Evolutionary conservation across 2,888 invertebrate species (phyloP), one percentile per base, ranked within the genome.

Genomic region (Clanis bilineata): DNA sequence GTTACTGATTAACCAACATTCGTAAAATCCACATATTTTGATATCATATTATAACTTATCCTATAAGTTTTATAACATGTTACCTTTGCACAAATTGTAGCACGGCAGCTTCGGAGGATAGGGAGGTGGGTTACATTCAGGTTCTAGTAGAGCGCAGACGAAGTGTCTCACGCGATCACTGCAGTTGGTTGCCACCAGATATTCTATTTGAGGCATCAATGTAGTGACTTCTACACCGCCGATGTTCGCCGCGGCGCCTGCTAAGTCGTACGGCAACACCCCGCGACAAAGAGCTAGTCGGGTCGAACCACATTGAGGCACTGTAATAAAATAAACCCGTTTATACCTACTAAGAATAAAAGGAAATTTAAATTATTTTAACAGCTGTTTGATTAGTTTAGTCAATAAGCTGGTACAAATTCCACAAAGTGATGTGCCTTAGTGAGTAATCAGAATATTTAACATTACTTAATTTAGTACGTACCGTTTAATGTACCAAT

Each of bases 201-300:
- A 92, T 72, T 94, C 93, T 66, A 95, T 93, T 70, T 94, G 93
- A 0, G 93, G 87, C 65, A 94, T 74, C 28, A 93, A 79, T 0
- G 85, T 74, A 5, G 87, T 83, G 6, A 91, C 74, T 3, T 91
- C 86, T 5, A 82, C 72, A 12, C 85, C 84, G 15, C 77, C 81
- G n/a, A 93, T 74, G 3, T 81, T 84, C 0, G 82, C 82, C 1
- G 93, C 85, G 4, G 87, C 74, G 9, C 93, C 93, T 1, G 95
- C 94, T 66, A 95, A 79, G 81, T 95, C 95, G 73, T 95, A 95
- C 0, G 94, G 94, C n/a, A 95, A 80, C 3, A 95, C 92, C 1
- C 94, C 95, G n/a, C 93, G 93, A 69, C 95, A 95, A 57, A 93
- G 72, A 7, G 84, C 74, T 55, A 93, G 74, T 4, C 86, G 85